Conservation (phyloP, 2,888 invertebrate species). For the Rambutsinella grinnellia region DNA sequence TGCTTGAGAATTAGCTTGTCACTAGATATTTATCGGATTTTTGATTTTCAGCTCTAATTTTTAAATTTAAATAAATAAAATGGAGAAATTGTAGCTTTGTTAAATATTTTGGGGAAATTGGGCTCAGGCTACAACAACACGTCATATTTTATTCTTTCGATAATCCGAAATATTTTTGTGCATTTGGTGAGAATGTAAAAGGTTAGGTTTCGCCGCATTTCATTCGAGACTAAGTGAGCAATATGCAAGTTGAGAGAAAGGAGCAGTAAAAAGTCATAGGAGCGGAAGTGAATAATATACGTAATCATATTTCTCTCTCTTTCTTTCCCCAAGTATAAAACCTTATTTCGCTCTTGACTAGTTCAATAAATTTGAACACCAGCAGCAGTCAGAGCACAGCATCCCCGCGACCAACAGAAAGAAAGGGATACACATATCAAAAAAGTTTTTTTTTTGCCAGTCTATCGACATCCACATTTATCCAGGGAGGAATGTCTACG, state of each 20-base stretch:
- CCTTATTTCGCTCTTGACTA: slow-evolving; percentile 66
- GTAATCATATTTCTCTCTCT: slow-evolving; percentile 65
- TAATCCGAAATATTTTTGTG: too few relatives aligned
- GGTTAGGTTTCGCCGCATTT: too few relatives aligned
- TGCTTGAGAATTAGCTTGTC: too few relatives aligned
- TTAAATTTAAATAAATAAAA: too few relatives aligned
- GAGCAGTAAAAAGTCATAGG: slow-evolving; percentile 56
- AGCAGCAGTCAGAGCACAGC: slow-evolving; percentile 1
- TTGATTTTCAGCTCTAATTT: too few relatives aligned
- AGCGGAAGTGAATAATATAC: slow-evolving; percentile 67
- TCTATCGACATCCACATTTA: neutral
- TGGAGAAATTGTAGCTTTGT: too few relatives aligned
- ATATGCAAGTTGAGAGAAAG: neutral
- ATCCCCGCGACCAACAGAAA: slow-evolving; percentile 2
- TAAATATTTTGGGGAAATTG: too few relatives aligned
- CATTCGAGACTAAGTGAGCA: slow-evolving; percentile 17
- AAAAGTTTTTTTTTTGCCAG: too few relatives aligned
- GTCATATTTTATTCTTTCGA: too few relatives aligned
- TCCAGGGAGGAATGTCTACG: neutral
- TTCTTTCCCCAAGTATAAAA: slow-evolving; percentile 46
- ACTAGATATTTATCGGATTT: too few relatives aligned
- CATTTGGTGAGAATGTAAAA: too few relatives aligned
- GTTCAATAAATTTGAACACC: slow-evolving; percentile 63
- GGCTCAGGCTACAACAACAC: too few relatives aligned
- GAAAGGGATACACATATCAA: neutral